phyloP scores from a whole-genome alignment of 2,888 invertebrate genomes.

The Xanthorhoe spadicearia region DNA sequence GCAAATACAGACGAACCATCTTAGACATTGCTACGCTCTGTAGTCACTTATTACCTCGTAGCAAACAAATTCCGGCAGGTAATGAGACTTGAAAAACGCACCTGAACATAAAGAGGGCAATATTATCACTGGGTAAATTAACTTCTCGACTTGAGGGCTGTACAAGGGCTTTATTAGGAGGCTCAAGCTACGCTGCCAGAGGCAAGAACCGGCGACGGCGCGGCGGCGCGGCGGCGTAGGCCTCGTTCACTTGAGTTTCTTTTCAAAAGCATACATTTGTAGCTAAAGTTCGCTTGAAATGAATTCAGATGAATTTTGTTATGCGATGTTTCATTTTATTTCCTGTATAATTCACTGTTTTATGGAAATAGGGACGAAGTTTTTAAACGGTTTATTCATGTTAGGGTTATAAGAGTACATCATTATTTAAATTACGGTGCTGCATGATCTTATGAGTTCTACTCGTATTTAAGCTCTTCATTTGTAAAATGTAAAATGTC shows the following conservation, averaged over 20 bases:
- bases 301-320: conserved; percentile 20
- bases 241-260: conserved; percentile 33
- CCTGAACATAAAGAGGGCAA: conserved; percentile 52
- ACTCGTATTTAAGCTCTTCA: neutral
- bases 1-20: conserved; percentile 1
- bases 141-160: conserved; percentile 52
- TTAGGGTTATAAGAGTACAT: neutral
- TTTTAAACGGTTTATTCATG: neutral
- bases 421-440: neutral
- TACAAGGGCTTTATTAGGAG: conserved; percentile 55
- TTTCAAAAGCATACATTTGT: conserved; percentile 24
- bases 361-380: neutral
- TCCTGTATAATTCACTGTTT: neutral
- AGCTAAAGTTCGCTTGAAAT: conserved; percentile 15
- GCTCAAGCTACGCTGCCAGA: conserved; percentile 37
- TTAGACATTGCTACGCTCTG: conserved; percentile 33
- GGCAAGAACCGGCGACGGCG: conserved; percentile 35
- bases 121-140: conserved; percentile 58
- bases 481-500: neutral
- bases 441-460: neutral
- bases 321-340: conserved; percentile 4
- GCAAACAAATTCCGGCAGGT: conserved; percentile 46
- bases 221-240: conserved; percentile 32
- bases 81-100: conserved; percentile 54
- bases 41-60: conserved; percentile 44